A percentile compares a stretch with the other conserved stretches of the same genome.
These are phyloP conservation scores for Myotis pilosus DNA, from an alignment of 2,797 vertebrate species.

Conservation along the genomic window DNA sequence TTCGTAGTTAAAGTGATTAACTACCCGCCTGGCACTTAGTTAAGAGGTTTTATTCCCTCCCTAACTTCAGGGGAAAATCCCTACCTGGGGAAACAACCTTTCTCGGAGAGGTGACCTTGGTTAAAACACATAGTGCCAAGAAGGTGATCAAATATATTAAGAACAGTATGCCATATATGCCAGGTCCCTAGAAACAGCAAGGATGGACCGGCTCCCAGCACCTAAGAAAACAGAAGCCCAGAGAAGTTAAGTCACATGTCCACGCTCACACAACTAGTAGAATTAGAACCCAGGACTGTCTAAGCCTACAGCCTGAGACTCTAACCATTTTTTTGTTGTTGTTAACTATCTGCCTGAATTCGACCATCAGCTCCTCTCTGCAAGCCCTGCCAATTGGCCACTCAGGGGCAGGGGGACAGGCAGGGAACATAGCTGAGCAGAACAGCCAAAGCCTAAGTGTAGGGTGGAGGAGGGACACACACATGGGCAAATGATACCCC, in stretches of 20 bases:
- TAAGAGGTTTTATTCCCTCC: no score
- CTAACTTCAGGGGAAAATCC: no score
- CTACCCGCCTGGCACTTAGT: no score
- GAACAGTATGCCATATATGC: no score
- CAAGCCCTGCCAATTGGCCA: background rate
- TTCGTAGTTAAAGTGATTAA: no score
- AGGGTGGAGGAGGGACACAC: background rate
- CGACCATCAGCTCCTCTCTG: background rate
- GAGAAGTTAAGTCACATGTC: background rate
- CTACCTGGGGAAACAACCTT: no score
- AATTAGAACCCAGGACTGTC: background rate
- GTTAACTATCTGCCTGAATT: background rate
- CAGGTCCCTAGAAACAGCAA: no score
- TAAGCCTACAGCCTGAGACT: background rate
- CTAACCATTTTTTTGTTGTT: background rate
- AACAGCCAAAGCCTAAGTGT: background rate
- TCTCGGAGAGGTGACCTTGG: no score
- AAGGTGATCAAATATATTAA: no score
- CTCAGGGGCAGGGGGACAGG: background rate
- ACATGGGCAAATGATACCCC: fast-evolving
- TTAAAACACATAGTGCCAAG: no score
- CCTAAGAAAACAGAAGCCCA: background rate
- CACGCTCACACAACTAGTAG: background rate
- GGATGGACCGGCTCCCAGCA: no score
- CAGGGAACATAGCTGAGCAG: fast-evolving